Evolutionary conservation across 2,888 invertebrate genomes (phyloP), one percentile per base, ranked within the genome.

Genomic region (Nomada fabriciana): DNA sequence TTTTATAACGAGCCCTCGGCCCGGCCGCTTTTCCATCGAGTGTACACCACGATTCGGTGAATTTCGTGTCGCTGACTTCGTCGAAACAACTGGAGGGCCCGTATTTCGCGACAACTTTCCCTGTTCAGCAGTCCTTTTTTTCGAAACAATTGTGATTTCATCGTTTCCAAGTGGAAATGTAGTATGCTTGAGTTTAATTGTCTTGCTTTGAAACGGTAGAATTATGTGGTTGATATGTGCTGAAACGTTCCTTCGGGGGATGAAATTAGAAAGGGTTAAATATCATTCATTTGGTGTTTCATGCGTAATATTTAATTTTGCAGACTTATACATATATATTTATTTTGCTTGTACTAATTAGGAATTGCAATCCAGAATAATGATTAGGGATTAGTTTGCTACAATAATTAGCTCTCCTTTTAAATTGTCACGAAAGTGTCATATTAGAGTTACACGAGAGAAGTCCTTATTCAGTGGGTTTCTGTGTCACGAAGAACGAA

Each of bases 1-100:
- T 88, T 88, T 83, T 87, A 74, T 87, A 87, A 85, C 83, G 83
- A 87, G 74, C 67, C 64, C 73, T 67, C 23, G 64, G 13, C 15
- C 13, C 20, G 23, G 20, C 25, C 65, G 43, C 29, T 50, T 50
- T 72, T 55, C 65, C 69, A 23, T 50, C 63, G 47, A 78, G 72
- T 78, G 81, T 78, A 80, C 57, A 61, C 57, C 68, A 55, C 82
- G 75, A 86, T 77, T 65, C 67, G 57, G 57, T 43, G 76, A 85
- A 83, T 85, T 85, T 83, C 68, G 47, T 60, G 57, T 64, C 55
- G n/a, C 29, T 43, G 53, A 15, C 52, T 29, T 25, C 42, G 42
- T n/a, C 23, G 10, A 13, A 55, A 67, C 76, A 53, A 72, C 72
- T 65, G 57, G 63, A 18, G 63, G 53, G 76, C 77, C 75, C 81